Base-by-base conservation (phyloP, 2,113 vertebrate genomes). In the Peromyscus californicus region DNA sequence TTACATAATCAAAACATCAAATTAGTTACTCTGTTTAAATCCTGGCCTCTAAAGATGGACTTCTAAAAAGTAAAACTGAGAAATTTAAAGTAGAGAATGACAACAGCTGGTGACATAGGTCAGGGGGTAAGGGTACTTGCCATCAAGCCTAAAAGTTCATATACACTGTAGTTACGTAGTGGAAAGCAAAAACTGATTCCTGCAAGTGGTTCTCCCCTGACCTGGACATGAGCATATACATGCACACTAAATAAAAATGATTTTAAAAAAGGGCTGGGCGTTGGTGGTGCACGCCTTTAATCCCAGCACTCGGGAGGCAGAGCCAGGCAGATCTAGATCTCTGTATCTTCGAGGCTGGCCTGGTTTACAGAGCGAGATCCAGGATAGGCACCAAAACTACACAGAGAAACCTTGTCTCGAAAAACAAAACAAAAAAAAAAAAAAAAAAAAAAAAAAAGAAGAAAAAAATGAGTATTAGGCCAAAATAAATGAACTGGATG, bases 11-110 rank as follows among this genome's bases (percentile, higher is more conserved):
- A 97, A 96, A 98, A 94, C 93, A 78, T 39, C 11, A 91, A 24
- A 82, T 95, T 96, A 96, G 79, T 95, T 97, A 96, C 61, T 83
- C 85, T 94, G 42, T 88, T 98, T 97, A 88, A 96, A 96, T 2
- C 65, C n/a, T 98, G 94, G 33, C 96, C 97, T 96, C 78, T 97
- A 67, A 0, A 7, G 92, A 98, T 91, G 59, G 67, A 74, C 83
- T 97, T 88, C 93, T 96, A 85, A 7, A 0, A 95, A 93, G 89
- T 92, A 96, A 97, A 96, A 5, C 61, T 85, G 67, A 70, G 31
- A 74, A 80, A 97, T 74, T 94, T 89, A 95, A 97, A 75, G 67
- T 91, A 98, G 96, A 92, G 15, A 92, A 98, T 96, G 75, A 93
- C 97, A 96, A 78, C 74, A 97, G 16, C 76, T 54, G 29, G 31